A percentile compares a stretch with the other conserved stretches of the same genome.
These are phyloP conservation scores for Trimorus sp. DNA, from an alignment of 2,888 invertebrate genomes.

Conservation along the genomic window DNA sequence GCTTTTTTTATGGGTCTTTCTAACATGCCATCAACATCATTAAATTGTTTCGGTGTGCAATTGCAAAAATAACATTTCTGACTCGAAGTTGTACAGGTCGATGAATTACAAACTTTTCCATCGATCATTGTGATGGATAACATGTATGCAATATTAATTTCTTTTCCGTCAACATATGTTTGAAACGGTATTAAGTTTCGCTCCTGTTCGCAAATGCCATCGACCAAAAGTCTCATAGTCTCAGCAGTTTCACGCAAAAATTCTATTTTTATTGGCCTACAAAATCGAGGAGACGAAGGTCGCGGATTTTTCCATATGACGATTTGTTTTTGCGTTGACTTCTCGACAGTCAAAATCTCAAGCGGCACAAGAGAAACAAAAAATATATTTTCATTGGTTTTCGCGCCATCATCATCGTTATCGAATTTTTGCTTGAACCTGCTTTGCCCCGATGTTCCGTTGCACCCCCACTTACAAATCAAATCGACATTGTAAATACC, in stretches of 20 bases:
- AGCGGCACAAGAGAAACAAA: conserved; percentile 64
- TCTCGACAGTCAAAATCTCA: conserved; percentile 44
- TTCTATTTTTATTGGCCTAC: conserved; percentile 30
- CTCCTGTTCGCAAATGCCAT: conserved; percentile 39
- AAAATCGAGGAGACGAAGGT: conserved; percentile 44
- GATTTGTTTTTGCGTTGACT: not conserved
- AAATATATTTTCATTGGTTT: conserved; percentile 32
- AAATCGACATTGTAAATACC: not conserved
- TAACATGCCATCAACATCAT: conserved; percentile 53
- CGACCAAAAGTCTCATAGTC: conserved; percentile 32
- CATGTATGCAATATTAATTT: conserved; percentile 50
- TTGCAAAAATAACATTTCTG: conserved; percentile 63
- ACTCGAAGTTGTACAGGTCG: conserved; percentile 59
- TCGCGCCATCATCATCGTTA: no score
- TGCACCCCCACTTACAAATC: no score
- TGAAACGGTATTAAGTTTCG: conserved; percentile 37
- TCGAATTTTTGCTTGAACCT: no score
- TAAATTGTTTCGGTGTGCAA: conserved; percentile 60
- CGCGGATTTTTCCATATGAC: conserved; percentile 53
- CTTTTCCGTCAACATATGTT: conserved; percentile 45
- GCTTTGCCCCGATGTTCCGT: no score
- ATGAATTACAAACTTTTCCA: conserved; percentile 65
- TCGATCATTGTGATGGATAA: conserved; percentile 61
- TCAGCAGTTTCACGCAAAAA: conserved; percentile 55
- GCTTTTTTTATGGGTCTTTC: conserved; percentile 45